Conservation (phyloP, 2,888 invertebrate genomes). For the Stegophylla sp. region DNA sequence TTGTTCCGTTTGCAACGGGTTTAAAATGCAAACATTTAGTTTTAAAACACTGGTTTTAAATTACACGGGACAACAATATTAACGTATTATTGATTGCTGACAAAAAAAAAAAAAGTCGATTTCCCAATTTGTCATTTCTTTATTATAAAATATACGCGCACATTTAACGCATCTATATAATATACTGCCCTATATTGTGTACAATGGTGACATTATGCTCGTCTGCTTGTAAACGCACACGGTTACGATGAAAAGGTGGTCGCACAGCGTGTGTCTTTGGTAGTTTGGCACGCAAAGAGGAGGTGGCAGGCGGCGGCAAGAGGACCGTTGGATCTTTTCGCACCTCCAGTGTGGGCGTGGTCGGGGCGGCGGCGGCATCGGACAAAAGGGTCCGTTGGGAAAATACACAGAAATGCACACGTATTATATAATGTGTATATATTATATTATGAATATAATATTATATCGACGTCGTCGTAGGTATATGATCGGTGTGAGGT, state of each 20-base stretch:
- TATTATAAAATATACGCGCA: too few relatives aligned
- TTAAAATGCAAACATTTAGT: too few relatives aligned
- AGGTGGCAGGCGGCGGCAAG: not conserved
- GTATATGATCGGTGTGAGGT: not conserved
- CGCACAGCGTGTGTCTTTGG: constrained; percentile 45
- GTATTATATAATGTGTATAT: not conserved
- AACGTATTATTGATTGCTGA: too few relatives aligned
- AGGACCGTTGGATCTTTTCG: constrained; percentile 57
- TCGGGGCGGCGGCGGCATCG: constrained; percentile 2
- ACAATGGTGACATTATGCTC: not conserved
- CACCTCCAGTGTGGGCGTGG: constrained; percentile 55
- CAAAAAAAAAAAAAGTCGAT: too few relatives aligned
- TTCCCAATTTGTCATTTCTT: too few relatives aligned
- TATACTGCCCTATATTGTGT: not conserved
- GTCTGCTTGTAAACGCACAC: not conserved
- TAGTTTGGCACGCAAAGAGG: not conserved
- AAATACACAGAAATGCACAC: constrained; percentile 3
- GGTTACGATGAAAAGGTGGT: constrained; percentile 42
- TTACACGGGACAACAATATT: too few relatives aligned
- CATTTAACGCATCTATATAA: too few relatives aligned
- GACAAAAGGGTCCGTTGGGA: constrained; percentile 28
- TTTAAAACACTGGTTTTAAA: too few relatives aligned
- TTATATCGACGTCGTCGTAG: not conserved
- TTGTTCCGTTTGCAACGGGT: too few relatives aligned
- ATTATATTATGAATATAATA: not conserved